These are phyloP conservation scores for Palythoa grandis DNA, from an alignment of 92 coral and sea anemone genomes.

Conservation along the genomic window DNA sequence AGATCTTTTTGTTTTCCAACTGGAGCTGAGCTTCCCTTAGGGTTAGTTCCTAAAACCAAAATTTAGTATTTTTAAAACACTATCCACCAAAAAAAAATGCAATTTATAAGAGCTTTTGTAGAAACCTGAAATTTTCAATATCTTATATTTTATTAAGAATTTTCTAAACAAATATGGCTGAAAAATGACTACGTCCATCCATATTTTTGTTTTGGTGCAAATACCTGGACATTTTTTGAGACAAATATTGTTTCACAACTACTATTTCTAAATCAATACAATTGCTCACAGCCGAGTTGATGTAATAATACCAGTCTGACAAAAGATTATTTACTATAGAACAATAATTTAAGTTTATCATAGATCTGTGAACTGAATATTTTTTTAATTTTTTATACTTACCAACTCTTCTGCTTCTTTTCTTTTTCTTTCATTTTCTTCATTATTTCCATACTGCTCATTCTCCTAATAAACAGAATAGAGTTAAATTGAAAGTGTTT, in stretches of 20 bases:
- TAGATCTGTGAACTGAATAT: too few relatives aligned
- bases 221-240: too few relatives aligned
- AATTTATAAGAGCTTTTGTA: background rate
- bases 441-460: constrained; percentile 60
- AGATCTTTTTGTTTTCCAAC: constrained; percentile 66
- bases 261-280: too few relatives aligned
- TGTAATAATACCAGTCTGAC: too few relatives aligned
- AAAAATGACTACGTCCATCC: too few relatives aligned
- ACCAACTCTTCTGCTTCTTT: constrained; percentile 73
- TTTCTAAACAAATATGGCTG: too few relatives aligned
- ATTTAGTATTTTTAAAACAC: background rate
- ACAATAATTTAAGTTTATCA: too few relatives aligned
- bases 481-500: background rate
- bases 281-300: too few relatives aligned
- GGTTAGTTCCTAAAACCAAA: constrained; percentile 65
- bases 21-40: constrained; percentile 84
- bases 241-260: too few relatives aligned
- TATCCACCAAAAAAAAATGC: too few relatives aligned
- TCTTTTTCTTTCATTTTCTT: constrained; percentile 77
- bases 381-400: background rate
- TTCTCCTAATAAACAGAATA: constrained; percentile 5
- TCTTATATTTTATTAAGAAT: background rate
- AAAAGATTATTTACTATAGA: too few relatives aligned
- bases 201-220: too few relatives aligned
- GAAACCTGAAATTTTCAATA: background rate